Evolutionary conservation across 2,888 invertebrate species (phyloP), one percentile per base, ranked within the genome.

Genomic region (Tetramorium bicarinatum): DNA sequence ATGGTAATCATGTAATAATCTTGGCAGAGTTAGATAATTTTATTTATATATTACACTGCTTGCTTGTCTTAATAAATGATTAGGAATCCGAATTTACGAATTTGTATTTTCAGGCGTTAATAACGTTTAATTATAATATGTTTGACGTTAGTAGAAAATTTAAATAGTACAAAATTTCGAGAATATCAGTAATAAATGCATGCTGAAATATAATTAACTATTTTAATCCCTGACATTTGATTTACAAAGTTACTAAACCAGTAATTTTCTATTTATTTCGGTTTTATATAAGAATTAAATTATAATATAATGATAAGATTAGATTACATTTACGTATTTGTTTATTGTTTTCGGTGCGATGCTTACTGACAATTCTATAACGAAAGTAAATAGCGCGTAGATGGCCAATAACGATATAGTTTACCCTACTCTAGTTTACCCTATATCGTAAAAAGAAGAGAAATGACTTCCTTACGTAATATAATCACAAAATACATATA

Each of bases 401-500:
- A 25, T 59, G 77, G 77, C 77, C 77, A 77, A 77, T 77, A 77
- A 67, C 56, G n/a, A 67, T 77, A 67, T 67, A 77, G 44, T 77
- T 77, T 67, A 77, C 29, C 61, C 67, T 54, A 67, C 38, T n/a
- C n/a, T 64, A 76, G 52, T 76, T 76, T 64, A 76, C 21, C 44
- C 38, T 47, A 62, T 69, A 38, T 52, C 66, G 25, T 67, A 79
- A 47, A 82, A 85, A 83, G 13, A 72, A 62, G 62, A 62, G 66
- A 82, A 69, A 82, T 64, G 18, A 77, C 47, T 83, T 82, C 59
- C 71, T 79, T 90, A 91, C 80, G 44, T 86, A 86, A 82, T 91
- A 64, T 64, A 91, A 86, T 85, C 83, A 66, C 77, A 80, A 41
- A 67, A 81, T 90, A 89, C 83, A 85, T 88, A 83, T 91, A 82